phyloP scores from a whole-genome alignment of 2,113 vertebrate species.

The Nyctibius bracteatus region DNA sequence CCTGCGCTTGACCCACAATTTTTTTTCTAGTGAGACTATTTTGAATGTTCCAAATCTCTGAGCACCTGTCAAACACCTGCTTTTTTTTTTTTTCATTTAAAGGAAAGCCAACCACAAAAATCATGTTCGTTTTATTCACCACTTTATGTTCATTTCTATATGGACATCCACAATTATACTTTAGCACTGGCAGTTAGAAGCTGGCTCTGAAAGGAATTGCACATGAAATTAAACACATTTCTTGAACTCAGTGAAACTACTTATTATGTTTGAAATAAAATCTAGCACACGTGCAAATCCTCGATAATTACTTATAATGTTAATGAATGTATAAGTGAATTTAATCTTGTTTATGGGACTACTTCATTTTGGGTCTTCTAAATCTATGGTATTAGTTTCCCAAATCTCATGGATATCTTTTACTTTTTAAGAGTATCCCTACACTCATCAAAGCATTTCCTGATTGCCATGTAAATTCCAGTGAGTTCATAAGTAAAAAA shows the following conservation, averaged over 20 bases:
- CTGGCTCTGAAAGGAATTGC: not conserved
- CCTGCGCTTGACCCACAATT: not conserved
- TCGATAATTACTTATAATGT: not conserved
- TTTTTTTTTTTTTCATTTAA: not conserved
- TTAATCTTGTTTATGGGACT: not conserved
- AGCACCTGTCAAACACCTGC: not conserved
- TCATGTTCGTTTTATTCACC: not conserved
- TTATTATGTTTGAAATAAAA: not conserved
- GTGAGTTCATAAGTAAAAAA: too few relatives aligned
- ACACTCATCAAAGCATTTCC: not conserved
- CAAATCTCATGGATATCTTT: not conserved
- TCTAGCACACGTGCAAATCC: not conserved
- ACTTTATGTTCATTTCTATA: accelerated
- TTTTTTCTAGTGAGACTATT: not conserved
- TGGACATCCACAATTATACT: not conserved
- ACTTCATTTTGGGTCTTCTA: not conserved
- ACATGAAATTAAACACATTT: not conserved
- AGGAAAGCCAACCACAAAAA: not conserved
- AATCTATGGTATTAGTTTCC: not conserved
- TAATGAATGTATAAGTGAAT: not conserved
- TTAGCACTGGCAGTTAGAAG: not conserved
- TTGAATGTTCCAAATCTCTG: not conserved
- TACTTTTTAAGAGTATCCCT: not conserved
- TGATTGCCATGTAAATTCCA: not conserved
- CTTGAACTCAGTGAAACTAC: not conserved